Conservation (phyloP, 2,888 invertebrate species). For the Scaptomyza caliginosa region DNA sequence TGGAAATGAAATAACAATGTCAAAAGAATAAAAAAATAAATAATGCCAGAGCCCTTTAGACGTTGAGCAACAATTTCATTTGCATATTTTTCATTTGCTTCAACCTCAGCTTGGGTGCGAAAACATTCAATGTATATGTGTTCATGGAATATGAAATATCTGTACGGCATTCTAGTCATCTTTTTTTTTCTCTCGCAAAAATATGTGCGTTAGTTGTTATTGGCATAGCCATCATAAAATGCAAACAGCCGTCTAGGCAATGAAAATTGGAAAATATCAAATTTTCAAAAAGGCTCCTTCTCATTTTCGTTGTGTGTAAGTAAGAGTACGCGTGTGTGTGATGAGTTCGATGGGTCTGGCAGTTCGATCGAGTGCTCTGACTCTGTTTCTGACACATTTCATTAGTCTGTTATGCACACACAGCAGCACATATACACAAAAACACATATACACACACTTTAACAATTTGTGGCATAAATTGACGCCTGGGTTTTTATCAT, state of each 20-base stretch:
- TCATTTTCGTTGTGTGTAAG: constrained; percentile 10
- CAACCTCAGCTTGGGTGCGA: constrained; percentile 54
- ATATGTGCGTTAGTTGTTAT: constrained; percentile 55
- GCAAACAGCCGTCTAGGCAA: constrained; percentile 60
- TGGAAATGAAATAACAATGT: constrained; percentile 66
- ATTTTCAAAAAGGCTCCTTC: constrained; percentile 52
- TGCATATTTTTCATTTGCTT: constrained; percentile 74
- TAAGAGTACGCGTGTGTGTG: constrained; percentile 11
- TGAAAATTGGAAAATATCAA: constrained; percentile 77
- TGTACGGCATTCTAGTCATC: constrained; percentile 57
- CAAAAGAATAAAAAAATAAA: constrained; percentile 21
- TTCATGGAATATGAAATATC: constrained; percentile 60
- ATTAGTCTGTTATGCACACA: constrained; percentile 58
- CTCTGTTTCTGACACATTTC: constrained; percentile 73
- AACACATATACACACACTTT: constrained; percentile 15
- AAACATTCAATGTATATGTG: constrained; percentile 39
- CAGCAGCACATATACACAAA: constrained; percentile 12
- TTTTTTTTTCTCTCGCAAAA: constrained; percentile 30
- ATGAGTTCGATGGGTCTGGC: constrained; percentile 34
- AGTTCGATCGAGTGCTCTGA: constrained; percentile 55
- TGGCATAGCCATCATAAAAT: constrained; percentile 61
- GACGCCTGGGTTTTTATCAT: constrained; percentile 70
- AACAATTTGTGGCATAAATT: constrained; percentile 61
- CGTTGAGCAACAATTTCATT: constrained; percentile 75
- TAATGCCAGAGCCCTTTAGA: constrained; percentile 35